These are phyloP conservation scores for Melinopterus prodromus DNA, from an alignment of 2,888 invertebrate genomes.

Conservation along the genomic window DNA sequence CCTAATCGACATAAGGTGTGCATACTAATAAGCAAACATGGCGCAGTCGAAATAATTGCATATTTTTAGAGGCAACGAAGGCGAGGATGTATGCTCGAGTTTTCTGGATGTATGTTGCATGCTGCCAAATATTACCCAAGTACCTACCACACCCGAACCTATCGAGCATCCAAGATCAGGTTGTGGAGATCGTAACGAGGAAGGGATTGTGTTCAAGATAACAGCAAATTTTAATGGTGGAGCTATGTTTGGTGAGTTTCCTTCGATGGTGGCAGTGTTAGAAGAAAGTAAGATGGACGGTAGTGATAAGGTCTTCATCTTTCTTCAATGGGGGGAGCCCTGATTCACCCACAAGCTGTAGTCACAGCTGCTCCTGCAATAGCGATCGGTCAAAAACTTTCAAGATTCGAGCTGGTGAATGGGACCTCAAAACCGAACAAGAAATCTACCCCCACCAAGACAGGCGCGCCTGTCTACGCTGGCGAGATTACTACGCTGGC, in stretches of 20 bases:
- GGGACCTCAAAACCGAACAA: constrained; percentile 81
- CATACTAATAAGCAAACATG: too few relatives aligned
- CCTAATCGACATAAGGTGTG: constrained; percentile 42
- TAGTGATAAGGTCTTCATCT: background rate
- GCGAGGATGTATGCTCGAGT: constrained; percentile 58
- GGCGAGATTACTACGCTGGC: constrained; percentile 64
- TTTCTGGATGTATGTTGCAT: constrained; percentile 68
- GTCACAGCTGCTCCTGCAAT: constrained; percentile 82
- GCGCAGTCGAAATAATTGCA: constrained; percentile 61
- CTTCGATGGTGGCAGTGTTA: constrained; percentile 82
- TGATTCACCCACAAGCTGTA: constrained; percentile 80
- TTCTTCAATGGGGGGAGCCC: constrained; percentile 76
- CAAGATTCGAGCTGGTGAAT: constrained; percentile 77
- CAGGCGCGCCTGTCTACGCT: constrained; percentile 63
- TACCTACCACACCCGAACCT: constrained; percentile 51
- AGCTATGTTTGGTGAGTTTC: constrained; percentile 80
- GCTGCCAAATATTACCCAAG: constrained; percentile 49
- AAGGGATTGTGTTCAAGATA: constrained; percentile 49
- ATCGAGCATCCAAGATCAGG: constrained; percentile 68
- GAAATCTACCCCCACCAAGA: constrained; percentile 77
- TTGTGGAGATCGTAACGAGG: constrained; percentile 66
- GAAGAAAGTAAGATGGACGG: constrained; percentile 46
- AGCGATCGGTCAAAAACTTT: constrained; percentile 44
- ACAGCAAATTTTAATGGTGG: constrained; percentile 72
- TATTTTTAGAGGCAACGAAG: constrained; percentile 16